phyloP scores from a whole-genome alignment of 2,113 vertebrate genomes.

The Spermophilus dauricus region DNA sequence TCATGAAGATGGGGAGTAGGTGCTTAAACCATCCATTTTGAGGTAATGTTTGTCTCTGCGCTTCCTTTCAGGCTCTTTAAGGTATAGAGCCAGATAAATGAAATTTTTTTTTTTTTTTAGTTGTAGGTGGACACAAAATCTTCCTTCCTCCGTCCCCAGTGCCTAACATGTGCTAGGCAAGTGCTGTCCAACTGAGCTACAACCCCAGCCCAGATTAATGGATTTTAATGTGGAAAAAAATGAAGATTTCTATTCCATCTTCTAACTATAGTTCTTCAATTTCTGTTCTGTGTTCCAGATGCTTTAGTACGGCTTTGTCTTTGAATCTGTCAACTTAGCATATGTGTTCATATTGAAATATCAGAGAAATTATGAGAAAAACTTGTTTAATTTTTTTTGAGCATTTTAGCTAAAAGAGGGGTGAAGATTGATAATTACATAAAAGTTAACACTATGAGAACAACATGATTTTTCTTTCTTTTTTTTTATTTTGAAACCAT shows the following conservation, averaged over 20 bases:
- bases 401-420: neutral
- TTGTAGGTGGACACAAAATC: too few relatives aligned
- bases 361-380: neutral
- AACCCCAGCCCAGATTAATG: neutral
- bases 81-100: neutral
- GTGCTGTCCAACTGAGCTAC: too few relatives aligned
- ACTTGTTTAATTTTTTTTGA: neutral
- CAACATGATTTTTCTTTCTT: neutral
- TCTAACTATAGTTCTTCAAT: slow-evolving; percentile 28
- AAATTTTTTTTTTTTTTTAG: too few relatives aligned
- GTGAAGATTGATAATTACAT: neutral
- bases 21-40: neutral
- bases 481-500: neutral
- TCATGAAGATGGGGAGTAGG: neutral
- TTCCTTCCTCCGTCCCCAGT: too few relatives aligned
- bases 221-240: neutral
- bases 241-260: neutral
- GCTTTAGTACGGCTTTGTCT: neutral
- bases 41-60: neutral
- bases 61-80: neutral
- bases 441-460: neutral
- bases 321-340: neutral
- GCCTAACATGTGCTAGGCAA: too few relatives aligned
- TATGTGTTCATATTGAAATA: neutral
- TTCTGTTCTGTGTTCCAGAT: slow-evolving; percentile 23